Base-by-base conservation (phyloP, 2,888 invertebrate species). In the Amorpha juglandis region DNA sequence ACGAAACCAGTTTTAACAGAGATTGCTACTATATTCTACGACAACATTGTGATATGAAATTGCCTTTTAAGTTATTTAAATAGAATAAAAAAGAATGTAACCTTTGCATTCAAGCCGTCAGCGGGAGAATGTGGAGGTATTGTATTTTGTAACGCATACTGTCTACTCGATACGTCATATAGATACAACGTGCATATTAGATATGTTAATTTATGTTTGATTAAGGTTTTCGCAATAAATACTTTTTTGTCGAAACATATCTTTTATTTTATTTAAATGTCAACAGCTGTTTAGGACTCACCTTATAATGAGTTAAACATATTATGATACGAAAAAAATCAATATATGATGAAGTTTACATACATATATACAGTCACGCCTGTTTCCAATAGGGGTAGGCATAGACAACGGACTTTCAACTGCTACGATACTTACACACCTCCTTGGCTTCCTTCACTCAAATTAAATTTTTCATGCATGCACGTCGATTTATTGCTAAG, bases 11-110 rank as follows among this genome's bases (percentile, higher is more conserved):
- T 62, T 51, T 35, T 63, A 51, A 63, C 42, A 66, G n/a, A 45
- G 62, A 50, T 53, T 63, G 67, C 70, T 67, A 69, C 70, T 72
- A 70, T 67, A 69, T 69, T 68, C 67, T 66, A 71, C 69, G 6
- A 48, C 75, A 77, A 81, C 68, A 79, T 79, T 90, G 91, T 91
- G 91, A 91, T 91, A 91, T 84, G 69, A 85, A 82, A 86, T 86
- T 90, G 89, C 89, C 91, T 89, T 58, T 19, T 90, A 71, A 70
- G 71, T 69, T 73, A 71, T 70, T 68, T 64, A 64, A 66, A 73
- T 70, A 70, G 67, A 68, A 67, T 69, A 69, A n/a, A 38, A 58
- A 58, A 42, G 68, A 64, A 70, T 66, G 70, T 65, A 66, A 52
- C 66, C 63, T 65, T 69, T 53, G 67, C 62, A 38, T 51, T 62